phyloP scores from a whole-genome alignment of 2,888 invertebrate species.

The Ellobium chinense region DNA sequence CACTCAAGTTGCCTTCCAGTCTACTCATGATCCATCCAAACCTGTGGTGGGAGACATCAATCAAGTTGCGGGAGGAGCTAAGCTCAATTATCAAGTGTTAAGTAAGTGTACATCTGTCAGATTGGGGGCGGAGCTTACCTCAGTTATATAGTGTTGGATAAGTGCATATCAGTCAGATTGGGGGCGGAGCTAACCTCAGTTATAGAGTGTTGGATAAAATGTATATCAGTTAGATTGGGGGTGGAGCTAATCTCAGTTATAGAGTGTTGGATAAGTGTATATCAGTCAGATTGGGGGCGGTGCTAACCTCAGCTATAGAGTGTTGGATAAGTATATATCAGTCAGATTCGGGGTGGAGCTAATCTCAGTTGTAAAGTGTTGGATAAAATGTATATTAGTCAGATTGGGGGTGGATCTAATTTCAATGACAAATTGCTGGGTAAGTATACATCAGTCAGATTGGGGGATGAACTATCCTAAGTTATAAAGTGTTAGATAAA shows the following conservation, averaged over 20 bases:
- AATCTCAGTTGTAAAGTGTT: background rate
- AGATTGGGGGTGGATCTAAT: constrained; percentile 26
- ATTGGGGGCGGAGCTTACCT: background rate
- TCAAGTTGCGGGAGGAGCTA: constrained; percentile 30
- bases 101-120: background rate
- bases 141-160: background rate
- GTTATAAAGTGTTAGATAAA: background rate
- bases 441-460: background rate
- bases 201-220: background rate
- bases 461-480: background rate
- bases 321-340: constrained; percentile 1
- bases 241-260: background rate
- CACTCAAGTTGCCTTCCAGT: constrained; percentile 13
- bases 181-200: background rate
- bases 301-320: background rate
- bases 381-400: background rate
- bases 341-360: no score
- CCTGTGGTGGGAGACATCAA: background rate
- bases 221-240: constrained; percentile 12
- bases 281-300: background rate
- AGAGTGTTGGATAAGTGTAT: background rate
- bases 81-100: background rate
- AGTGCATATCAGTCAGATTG: no score
- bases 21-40: background rate
- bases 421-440: background rate